These are phyloP conservation scores for Heterotilapia buettikoferi DNA, from an alignment of 2,113 vertebrate species.

Conservation along the genomic window DNA sequence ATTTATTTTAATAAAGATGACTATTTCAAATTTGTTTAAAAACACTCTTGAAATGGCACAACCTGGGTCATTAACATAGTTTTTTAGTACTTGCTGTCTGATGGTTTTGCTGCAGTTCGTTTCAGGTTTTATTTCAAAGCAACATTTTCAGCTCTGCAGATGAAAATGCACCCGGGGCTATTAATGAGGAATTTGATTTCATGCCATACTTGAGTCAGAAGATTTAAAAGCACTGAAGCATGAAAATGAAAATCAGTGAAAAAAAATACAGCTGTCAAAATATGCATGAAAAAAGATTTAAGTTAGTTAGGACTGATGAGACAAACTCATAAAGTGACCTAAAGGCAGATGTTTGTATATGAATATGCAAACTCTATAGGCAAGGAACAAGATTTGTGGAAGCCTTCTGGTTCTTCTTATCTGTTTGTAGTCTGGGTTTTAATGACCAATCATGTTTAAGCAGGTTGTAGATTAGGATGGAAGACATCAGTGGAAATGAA, in stretches of 20 bases:
- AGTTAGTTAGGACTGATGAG: background rate
- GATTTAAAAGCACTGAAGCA: background rate
- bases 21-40: background rate
- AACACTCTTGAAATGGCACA: background rate
- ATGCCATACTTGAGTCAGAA: background rate
- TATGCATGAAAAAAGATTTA: background rate
- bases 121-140: background rate
- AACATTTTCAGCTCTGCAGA: background rate
- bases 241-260: background rate
- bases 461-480: background rate
- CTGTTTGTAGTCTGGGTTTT: background rate
- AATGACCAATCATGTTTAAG: fast-evolving
- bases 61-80: background rate
- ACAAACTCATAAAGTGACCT: background rate
- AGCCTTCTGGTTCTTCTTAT: background rate
- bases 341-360: background rate
- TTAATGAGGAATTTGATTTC: background rate
- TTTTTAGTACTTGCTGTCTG: background rate
- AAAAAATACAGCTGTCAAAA: background rate
- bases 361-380: background rate
- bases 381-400: background rate
- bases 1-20: background rate
- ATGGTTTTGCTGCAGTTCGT: background rate
- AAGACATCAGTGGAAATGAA: background rate
- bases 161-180: background rate